phyloP scores from a whole-genome alignment of 2,113 vertebrate species.

The Dasypus novemcinctus region DNA sequence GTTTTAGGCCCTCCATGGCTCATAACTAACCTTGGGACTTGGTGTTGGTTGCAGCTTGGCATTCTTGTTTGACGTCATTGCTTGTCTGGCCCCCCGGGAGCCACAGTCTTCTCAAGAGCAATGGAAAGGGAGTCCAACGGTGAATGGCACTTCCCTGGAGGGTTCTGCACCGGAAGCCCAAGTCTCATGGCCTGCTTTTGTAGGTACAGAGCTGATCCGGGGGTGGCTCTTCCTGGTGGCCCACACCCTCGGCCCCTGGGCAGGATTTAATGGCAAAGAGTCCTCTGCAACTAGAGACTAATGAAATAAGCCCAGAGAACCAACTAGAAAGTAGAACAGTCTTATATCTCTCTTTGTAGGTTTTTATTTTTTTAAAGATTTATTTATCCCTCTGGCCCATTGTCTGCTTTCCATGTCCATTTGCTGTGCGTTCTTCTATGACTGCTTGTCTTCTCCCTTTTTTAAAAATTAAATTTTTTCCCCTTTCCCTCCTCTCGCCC shows the following conservation, averaged over 20 bases:
- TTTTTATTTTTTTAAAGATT: too few species aligned
- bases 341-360: background rate
- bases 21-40: background rate
- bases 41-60: background rate
- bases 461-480: too few species aligned
- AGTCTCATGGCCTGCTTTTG: background rate
- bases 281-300: background rate
- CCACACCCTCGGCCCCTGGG: background rate
- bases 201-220: background rate
- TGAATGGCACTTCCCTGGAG: background rate
- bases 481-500: too few species aligned
- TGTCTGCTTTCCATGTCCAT: too few species aligned
- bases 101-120: background rate
- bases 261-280: background rate
- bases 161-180: background rate
- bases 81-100: background rate
- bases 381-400: too few species aligned
- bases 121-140: background rate
- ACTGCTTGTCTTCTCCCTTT: too few species aligned
- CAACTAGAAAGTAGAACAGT: background rate
- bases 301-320: slow-evolving; percentile 17
- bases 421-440: too few species aligned
- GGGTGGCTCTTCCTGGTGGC: background rate
- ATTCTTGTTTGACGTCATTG: background rate
- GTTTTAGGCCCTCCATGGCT: background rate